These are phyloP conservation scores for Chloroclystis v-ata DNA, from an alignment of 2,888 invertebrate species.

Conservation along the genomic window DNA sequence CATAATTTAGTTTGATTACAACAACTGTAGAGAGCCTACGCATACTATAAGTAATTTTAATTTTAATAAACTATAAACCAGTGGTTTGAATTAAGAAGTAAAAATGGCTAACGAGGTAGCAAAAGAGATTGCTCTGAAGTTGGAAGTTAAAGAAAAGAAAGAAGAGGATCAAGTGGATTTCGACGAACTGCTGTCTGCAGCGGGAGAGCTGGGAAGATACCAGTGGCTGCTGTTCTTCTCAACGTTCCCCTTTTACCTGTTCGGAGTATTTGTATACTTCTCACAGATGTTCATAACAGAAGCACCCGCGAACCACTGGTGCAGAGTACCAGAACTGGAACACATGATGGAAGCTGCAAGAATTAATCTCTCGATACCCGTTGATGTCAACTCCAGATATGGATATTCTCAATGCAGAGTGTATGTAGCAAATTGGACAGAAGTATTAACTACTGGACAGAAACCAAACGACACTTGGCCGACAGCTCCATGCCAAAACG, in stretches of 20 bases:
- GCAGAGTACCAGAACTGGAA: conserved; percentile 39
- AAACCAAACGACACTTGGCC: conserved; percentile 42
- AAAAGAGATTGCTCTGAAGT: conserved; percentile 9
- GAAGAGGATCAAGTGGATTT: conserved; percentile 31
- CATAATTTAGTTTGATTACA: conserved; percentile 9
- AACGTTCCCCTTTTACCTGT: conserved; percentile 39
- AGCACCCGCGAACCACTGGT: conserved; percentile 40
- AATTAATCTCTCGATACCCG: conserved; percentile 35
- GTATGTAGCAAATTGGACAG: conserved; percentile 51
- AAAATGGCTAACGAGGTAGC: conserved; percentile 25
- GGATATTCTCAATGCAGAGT: conserved; percentile 49
- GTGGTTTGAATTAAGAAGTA: conserved; percentile 1
- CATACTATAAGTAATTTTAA: too few relatives aligned
- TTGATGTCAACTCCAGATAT: conserved; percentile 35
- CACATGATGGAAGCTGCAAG: conserved; percentile 36
- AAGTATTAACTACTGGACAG: conserved; percentile 36
- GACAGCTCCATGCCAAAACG: conserved; percentile 44
- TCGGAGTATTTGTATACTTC: conserved; percentile 37
- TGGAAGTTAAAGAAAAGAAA: conserved; percentile 19
- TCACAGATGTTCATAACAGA: conserved; percentile 41
- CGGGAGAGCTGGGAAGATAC: conserved; percentile 40
- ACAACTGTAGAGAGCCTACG: conserved; percentile 3
- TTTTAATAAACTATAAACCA: too few relatives aligned
- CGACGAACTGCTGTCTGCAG: conserved; percentile 37
- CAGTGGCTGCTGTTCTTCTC: conserved; percentile 35